Conservation (phyloP, 2,113 vertebrate genomes). For the Hystrix brachyura region DNA sequence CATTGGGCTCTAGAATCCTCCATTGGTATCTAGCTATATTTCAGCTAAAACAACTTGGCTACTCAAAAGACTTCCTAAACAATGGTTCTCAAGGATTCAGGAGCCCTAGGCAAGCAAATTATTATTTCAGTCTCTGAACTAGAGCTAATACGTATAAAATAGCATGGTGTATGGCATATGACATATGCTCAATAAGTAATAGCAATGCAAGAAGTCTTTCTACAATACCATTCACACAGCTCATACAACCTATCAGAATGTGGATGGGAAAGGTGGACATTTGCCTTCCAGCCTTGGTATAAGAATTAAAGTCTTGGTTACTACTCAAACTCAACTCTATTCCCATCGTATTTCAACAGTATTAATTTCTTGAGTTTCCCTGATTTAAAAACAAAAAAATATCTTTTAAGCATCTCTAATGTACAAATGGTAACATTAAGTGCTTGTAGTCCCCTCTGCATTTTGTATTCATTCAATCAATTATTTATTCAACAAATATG, state of each 20-base stretch:
- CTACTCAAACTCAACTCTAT: background rate
- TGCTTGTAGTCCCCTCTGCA: background rate
- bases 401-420: background rate
- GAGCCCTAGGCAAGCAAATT: background rate
- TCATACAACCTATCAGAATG: slow-evolving; percentile 15
- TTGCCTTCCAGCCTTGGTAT: background rate
- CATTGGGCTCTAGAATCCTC: background rate
- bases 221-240: background rate
- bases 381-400: background rate
- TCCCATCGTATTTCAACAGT: background rate
- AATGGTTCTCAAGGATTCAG: background rate
- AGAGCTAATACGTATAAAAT: background rate
- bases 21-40: background rate
- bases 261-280: background rate
- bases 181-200: background rate
- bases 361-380: background rate
- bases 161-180: background rate
- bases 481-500: slow-evolving; percentile 20
- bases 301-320: background rate
- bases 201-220: background rate
- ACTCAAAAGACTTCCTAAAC: background rate
- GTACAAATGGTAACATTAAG: background rate
- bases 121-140: background rate
- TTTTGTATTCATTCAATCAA: background rate
- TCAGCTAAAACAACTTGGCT: slow-evolving; percentile 13